phyloP scores from a whole-genome alignment of 2,888 invertebrate species.

The Palloptera scutellata region DNA sequence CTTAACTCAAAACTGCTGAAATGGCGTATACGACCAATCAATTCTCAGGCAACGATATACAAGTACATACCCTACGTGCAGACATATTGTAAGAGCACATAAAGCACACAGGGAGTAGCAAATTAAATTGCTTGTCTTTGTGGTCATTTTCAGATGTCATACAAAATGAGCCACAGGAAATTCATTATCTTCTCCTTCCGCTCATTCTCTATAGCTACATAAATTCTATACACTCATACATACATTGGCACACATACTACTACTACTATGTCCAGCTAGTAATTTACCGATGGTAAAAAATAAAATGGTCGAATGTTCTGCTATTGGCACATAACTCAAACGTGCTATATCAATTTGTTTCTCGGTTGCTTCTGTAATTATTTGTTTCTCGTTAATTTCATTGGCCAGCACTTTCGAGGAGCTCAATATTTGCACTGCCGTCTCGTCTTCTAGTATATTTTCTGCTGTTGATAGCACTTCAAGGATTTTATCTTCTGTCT shows the following conservation, averaged over 20 bases:
- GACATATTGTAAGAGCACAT: too few species aligned
- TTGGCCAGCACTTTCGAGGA: constrained; percentile 89
- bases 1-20: too few species aligned
- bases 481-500: constrained; percentile 91
- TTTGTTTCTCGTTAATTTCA: constrained; percentile 91
- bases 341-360: constrained; percentile 87
- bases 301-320: constrained; percentile 85
- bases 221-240: neutral
- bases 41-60: too few species aligned
- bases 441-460: constrained; percentile 90
- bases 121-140: constrained; percentile 10
- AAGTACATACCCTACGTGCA: too few species aligned
- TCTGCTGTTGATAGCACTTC: constrained; percentile 77
- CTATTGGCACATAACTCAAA: constrained; percentile 88
- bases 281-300: constrained; percentile 85
- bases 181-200: neutral
- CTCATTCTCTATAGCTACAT: neutral
- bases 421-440: constrained; percentile 85
- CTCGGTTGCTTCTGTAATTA: constrained; percentile 88
- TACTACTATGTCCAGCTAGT: neutral
- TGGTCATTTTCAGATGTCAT: constrained; percentile 11
- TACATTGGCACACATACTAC: neutral
- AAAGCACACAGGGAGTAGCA: too few species aligned
- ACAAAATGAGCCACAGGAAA: constrained; percentile 14
- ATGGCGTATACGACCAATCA: too few species aligned